Evolutionary conservation across 2,888 invertebrate genomes (phyloP).

Genomic region (Agrotis exclamationis): DNA sequence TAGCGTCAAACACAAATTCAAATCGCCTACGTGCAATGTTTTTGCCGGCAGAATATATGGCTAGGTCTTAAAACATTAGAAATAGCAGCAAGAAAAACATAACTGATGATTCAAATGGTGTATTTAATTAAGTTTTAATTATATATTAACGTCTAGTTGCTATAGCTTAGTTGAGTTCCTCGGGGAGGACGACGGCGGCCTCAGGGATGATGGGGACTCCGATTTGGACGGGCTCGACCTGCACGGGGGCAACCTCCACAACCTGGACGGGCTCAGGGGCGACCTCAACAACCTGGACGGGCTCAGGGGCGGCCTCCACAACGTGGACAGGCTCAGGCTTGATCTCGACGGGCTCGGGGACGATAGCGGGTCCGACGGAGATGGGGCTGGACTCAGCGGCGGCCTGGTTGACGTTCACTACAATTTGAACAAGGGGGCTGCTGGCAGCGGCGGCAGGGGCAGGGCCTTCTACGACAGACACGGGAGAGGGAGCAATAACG

Average conservation of each 20-base stretch:
- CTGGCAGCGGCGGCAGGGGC: slow-evolving; percentile 16
- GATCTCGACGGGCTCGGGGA: slow-evolving; percentile 49
- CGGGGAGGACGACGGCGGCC: slow-evolving; percentile 69
- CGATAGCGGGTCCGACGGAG: slow-evolving; percentile 63
- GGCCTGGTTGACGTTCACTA: slow-evolving; percentile 67
- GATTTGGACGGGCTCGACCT: slow-evolving; percentile 56
- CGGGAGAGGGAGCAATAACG: slow-evolving; percentile 36
- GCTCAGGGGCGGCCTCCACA: slow-evolving; percentile 36
- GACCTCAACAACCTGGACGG: slow-evolving; percentile 28
- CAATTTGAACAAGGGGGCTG: slow-evolving; percentile 69
- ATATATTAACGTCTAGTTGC: not conserved
- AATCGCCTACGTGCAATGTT: too few species aligned
- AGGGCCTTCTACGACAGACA: slow-evolving; percentile 18
- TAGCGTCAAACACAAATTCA: too few species aligned
- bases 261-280: slow-evolving; percentile 36
- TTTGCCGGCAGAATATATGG: too few species aligned
- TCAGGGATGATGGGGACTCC: slow-evolving; percentile 56
- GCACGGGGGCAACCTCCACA: slow-evolving; percentile 52
- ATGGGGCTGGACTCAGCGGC: slow-evolving; percentile 22
- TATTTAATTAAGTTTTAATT: slow-evolving; percentile 15
- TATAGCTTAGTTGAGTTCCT: slow-evolving; percentile 71
- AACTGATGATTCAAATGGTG: slow-evolving; percentile 14
- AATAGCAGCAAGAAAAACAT: slow-evolving; percentile 1
- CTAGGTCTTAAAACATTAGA: too few species aligned
- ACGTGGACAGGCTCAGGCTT: slow-evolving; percentile 42